Conservation (phyloP, 2,113 vertebrate species). For the Vidua macroura region DNA sequence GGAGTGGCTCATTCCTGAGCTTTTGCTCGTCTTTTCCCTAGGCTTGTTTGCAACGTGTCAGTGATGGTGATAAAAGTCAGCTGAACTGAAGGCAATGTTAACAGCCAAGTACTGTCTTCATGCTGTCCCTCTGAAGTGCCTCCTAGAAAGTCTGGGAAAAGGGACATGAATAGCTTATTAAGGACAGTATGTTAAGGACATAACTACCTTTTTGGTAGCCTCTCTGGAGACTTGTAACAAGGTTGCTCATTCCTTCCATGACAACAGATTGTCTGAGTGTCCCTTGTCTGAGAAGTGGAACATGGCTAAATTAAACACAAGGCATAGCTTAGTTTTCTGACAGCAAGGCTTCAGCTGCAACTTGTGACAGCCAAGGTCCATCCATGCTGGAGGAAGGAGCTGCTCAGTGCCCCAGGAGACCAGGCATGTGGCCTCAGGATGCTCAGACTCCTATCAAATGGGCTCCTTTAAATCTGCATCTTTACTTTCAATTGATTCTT, state of each 20-base stretch:
- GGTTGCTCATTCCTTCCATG: not conserved
- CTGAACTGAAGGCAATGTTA: not conserved
- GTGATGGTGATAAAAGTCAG: not conserved
- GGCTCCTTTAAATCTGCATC: not conserved
- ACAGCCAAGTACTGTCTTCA: conserved; percentile 2
- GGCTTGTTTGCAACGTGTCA: not conserved
- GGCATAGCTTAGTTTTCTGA: not conserved
- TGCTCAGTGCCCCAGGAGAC: fast-evolving
- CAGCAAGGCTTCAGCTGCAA: fast-evolving
- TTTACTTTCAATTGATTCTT: conserved; percentile 21
- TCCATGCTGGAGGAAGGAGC: not conserved
- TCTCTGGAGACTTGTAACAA: not conserved
- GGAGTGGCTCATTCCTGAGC: not conserved
- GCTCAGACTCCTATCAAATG: not conserved
- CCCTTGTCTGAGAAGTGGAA: not conserved
- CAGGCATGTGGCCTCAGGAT: not conserved
- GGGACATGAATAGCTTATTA: not conserved
- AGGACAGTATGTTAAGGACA: not conserved
- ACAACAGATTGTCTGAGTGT: not conserved
- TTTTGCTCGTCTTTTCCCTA: not conserved
- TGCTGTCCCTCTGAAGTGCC: not conserved
- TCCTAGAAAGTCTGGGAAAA: not conserved
- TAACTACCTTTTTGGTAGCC: not conserved
- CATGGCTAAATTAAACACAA: not conserved
- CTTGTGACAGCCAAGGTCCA: fast-evolving